These are phyloP conservation scores for Megathymus violae DNA, from an alignment of 1,140 invertebrate species.

Conservation along the genomic window DNA sequence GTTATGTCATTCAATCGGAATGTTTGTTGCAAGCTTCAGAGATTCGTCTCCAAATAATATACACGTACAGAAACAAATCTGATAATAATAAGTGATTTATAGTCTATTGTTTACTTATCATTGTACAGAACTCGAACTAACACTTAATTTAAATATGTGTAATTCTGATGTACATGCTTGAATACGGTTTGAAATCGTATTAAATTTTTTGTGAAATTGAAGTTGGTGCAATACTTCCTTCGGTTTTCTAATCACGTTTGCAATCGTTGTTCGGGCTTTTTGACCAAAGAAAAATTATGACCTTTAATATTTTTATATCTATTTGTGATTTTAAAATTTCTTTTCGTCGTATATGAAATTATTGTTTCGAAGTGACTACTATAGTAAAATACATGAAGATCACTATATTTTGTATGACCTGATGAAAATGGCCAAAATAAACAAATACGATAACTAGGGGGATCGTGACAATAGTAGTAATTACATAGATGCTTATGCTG, in stretches of 20 bases:
- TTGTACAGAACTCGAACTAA: too few relatives aligned
- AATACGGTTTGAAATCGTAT: conserved; percentile 1
- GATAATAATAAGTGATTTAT: too few relatives aligned
- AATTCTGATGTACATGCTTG: too few relatives aligned
- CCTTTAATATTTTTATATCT: conserved; percentile 28
- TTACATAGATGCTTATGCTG: conserved; percentile 74
- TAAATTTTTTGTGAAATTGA: not conserved
- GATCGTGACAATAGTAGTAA: conserved; percentile 80
- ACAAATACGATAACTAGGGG: conserved; percentile 62
- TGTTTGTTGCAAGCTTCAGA: not conserved
- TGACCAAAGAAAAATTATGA: conserved; percentile 13
- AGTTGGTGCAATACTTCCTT: conserved; percentile 2
- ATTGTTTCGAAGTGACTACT: conserved; percentile 26
- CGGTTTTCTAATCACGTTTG: not conserved
- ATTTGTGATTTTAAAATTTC: conserved; percentile 26
- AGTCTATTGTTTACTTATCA: too few relatives aligned
- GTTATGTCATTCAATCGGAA: not conserved
- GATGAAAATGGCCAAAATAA: conserved; percentile 34
- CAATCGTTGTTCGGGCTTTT: conserved; percentile 22
- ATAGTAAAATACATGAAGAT: conserved; percentile 28
- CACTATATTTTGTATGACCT: conserved; percentile 36
- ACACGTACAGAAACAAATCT: not conserved
- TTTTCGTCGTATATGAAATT: conserved; percentile 22
- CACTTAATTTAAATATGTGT: too few relatives aligned
- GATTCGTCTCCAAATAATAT: not conserved